These are phyloP conservation scores for Pungitius pungitius DNA, from an alignment of 2,113 vertebrate species.

Conservation along the genomic window DNA sequence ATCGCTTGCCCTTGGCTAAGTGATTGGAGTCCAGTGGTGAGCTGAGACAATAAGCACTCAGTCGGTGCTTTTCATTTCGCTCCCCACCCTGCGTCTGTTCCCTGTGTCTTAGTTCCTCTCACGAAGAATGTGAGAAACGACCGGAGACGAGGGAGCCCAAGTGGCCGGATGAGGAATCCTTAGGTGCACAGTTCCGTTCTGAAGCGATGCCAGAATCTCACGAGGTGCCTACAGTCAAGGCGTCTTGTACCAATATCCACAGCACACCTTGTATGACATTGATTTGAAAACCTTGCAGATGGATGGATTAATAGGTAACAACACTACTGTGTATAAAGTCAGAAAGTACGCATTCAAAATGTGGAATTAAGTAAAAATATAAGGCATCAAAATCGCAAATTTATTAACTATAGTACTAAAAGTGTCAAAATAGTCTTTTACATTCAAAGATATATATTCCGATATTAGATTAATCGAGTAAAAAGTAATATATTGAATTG, in stretches of 20 bases:
- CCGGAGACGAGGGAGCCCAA: not conserved
- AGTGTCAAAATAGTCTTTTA: not conserved
- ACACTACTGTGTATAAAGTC: not conserved
- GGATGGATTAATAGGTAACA: not conserved
- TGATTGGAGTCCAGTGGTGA: constrained; percentile 41
- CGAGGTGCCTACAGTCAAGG: not conserved
- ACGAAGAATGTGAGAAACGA: not conserved
- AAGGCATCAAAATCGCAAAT: not conserved
- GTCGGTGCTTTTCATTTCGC: constrained; percentile 8
- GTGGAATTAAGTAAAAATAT: not conserved
- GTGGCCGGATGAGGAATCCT: not conserved
- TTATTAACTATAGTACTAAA: not conserved
- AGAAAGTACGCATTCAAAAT: not conserved
- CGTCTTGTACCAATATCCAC: not conserved
- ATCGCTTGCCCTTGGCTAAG: constrained; percentile 25
- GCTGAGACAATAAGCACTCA: constrained; percentile 19
- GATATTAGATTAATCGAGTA: not conserved
- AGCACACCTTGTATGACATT: not conserved
- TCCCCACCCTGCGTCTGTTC: not conserved
- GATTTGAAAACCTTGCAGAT: not conserved
- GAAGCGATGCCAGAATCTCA: not conserved
- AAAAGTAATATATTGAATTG: not conserved
- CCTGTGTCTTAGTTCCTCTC: not conserved
- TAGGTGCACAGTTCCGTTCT: not conserved
- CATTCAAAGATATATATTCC: not conserved